phyloP scores from a whole-genome alignment of 2,113 vertebrate species.

The Ranitomeya imitator region DNA sequence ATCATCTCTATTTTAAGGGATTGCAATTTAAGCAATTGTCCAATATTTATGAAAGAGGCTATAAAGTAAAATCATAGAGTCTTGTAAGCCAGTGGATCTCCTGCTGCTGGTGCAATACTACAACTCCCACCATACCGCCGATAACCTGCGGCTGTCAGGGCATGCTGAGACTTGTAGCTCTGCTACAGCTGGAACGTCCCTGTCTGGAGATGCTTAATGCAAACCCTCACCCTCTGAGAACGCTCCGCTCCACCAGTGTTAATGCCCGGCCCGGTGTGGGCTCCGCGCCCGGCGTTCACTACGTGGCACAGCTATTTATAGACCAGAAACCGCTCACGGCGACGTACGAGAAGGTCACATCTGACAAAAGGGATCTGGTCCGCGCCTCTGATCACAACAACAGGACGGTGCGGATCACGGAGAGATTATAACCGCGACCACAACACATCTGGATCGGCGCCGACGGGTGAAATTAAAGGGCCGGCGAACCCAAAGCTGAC shows the following conservation, averaged over 20 bases:
- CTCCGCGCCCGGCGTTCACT: not conserved
- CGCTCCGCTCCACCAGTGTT: not conserved
- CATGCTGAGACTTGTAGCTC: not conserved
- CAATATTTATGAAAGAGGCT: no score
- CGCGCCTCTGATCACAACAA: not conserved
- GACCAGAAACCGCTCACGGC: constrained; percentile 9
- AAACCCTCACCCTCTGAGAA: not conserved
- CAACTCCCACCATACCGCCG: no score
- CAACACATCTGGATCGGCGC: not conserved
- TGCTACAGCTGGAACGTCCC: not conserved
- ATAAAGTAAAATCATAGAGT: no score
- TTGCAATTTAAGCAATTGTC: no score
- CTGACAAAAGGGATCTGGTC: not conserved
- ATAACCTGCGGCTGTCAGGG: no score
- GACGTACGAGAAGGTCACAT: not conserved
- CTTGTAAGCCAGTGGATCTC: no score
- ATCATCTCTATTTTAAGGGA: no score
- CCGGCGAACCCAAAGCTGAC: no score
- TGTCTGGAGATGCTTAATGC: not conserved
- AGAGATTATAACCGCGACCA: not conserved
- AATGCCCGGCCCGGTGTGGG: not conserved
- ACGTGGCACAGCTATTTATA: constrained; percentile 17
- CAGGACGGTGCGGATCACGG: not conserved
- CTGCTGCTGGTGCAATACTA: no score
- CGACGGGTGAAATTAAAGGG: not conserved